phyloP scores from a whole-genome alignment of 2,888 invertebrate genomes.

The Schizaphis graminum region DNA sequence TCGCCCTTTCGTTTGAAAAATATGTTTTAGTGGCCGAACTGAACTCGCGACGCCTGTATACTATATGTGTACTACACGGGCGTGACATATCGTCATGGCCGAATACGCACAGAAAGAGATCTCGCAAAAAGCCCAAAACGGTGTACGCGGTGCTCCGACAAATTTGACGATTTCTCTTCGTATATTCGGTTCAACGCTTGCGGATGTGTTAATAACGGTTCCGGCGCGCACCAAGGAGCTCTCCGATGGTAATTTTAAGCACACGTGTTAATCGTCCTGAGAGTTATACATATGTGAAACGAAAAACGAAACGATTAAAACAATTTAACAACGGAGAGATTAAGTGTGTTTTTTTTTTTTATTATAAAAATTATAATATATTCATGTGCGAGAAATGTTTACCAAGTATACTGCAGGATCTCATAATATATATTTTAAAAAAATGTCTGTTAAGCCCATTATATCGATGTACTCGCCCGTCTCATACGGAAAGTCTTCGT shows the following conservation, averaged over 20 bases:
- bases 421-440: background rate
- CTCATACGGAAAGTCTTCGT: background rate
- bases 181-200: background rate
- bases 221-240: no score
- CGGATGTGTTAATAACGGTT: background rate
- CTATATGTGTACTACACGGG: background rate
- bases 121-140: background rate
- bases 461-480: background rate
- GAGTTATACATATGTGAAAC: background rate
- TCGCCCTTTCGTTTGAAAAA: background rate
- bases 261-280: background rate
- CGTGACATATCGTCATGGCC: background rate
- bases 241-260: no score
- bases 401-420: background rate
- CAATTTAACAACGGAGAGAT: background rate
- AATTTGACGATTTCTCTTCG: background rate
- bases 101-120: background rate
- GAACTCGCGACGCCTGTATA: background rate
- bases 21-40: background rate
- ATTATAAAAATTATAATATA: background rate
- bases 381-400: background rate
- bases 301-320: background rate
- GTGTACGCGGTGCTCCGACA: background rate
- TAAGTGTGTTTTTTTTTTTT: no score
- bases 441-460: background rate